These are phyloP conservation scores for Gambusia yucatana DNA, from an alignment of 2,797 vertebrate species.

Conservation along the genomic window DNA sequence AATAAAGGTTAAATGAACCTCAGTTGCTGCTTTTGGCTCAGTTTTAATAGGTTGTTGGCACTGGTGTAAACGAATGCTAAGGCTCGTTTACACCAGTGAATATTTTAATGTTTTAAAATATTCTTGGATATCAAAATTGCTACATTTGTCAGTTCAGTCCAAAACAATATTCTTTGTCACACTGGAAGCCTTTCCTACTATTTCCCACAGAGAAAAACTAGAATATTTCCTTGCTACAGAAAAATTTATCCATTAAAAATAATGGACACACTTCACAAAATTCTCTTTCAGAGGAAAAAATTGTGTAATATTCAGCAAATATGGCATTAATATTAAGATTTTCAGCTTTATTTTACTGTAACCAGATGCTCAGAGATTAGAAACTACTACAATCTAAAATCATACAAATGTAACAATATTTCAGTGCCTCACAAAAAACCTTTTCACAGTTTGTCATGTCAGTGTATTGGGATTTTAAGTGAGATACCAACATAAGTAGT, in stretches of 20 bases:
- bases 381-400: not conserved
- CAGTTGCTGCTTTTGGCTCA: slow-evolving; percentile 41
- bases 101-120: not conserved
- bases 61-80: not conserved
- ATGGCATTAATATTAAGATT: not conserved
- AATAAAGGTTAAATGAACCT: slow-evolving; percentile 76
- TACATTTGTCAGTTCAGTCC: not conserved
- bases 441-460: not conserved
- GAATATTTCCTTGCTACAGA: not conserved
- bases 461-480: not conserved
- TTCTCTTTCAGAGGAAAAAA: not conserved
- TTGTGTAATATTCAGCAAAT: not conserved
- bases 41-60: not conserved
- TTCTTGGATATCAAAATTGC: not conserved
- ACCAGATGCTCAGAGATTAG: not conserved
- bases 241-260: not conserved
- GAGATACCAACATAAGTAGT: not conserved
- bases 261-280: not conserved
- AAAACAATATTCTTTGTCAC: not conserved
- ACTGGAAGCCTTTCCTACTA: not conserved
- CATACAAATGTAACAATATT: not conserved
- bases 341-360: not conserved
- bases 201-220: not conserved
- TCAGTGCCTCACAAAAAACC: not conserved
- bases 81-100: too few species aligned